A percentile compares a stretch with the other conserved stretches of the same genome.
phyloP scores from a whole-genome alignment of 2,888 invertebrate genomes.

The Hoplodrina ambigua region DNA sequence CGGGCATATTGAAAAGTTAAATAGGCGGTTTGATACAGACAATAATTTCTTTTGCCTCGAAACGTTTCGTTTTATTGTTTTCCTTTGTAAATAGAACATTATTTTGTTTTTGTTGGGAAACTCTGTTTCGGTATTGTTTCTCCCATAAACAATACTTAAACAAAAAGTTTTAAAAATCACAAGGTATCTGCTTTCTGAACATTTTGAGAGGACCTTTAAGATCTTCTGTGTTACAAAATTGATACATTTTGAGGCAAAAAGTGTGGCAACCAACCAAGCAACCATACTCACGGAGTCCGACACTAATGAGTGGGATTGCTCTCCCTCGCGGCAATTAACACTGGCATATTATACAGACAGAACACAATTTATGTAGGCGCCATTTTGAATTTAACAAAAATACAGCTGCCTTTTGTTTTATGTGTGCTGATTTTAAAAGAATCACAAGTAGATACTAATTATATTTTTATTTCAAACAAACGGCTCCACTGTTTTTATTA shows the following conservation, averaged over 20 bases:
- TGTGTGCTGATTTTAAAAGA: background rate
- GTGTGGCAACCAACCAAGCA: no score
- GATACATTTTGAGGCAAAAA: background rate
- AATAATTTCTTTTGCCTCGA: constrained; percentile 23
- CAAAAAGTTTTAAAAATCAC: background rate
- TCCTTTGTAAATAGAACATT: background rate
- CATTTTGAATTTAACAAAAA: background rate
- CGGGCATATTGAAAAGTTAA: constrained; percentile 78
- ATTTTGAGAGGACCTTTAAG: background rate
- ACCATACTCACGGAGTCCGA: no score
- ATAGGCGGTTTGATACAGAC: constrained; percentile 65
- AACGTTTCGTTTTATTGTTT: background rate
- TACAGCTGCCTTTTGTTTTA: background rate
- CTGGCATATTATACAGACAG: background rate
- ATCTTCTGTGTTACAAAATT: background rate
- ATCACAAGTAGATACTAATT: no score
- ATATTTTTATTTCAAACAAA: no score
- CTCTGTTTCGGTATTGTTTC: background rate
- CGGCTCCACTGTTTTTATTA: no score
- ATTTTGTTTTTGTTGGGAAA: background rate
- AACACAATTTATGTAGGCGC: no score
- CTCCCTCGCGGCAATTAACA: background rate
- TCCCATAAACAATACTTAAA: no score
- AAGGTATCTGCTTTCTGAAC: background rate
- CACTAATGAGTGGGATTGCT: background rate